Percentiles rank a stretch among this genome's conserved stretches.
phyloP scores from a whole-genome alignment of 2,888 invertebrate species.

The Microctonus hyperodae region DNA sequence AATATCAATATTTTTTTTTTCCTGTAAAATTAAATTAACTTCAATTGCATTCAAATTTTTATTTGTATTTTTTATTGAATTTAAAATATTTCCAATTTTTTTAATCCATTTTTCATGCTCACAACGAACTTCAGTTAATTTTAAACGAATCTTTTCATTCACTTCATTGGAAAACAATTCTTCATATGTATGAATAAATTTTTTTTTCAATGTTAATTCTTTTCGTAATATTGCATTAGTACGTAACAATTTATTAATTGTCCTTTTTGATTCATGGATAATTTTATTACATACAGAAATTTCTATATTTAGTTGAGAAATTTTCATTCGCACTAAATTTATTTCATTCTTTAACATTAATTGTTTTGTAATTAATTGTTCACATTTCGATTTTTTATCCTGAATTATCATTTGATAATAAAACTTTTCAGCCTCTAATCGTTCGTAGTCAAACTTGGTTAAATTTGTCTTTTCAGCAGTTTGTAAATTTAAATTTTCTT shows the following conservation, averaged over 20 bases:
- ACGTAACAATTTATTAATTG: neutral
- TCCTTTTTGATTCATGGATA: neutral
- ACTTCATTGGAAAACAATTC: neutral
- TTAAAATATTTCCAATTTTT: conserved; percentile 32
- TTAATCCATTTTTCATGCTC: conserved; percentile 38
- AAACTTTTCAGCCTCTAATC: conserved; percentile 38
- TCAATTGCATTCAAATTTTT: conserved; percentile 32
- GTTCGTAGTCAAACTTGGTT: conserved; percentile 39
- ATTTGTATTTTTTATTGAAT: conserved; percentile 30
- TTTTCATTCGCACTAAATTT: neutral
- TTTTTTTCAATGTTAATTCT: conserved; percentile 17
- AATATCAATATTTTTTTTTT: neutral
- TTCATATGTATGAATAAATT: neutral
- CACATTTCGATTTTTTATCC: conserved; percentile 4
- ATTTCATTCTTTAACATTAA: neutral
- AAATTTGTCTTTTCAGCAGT: conserved; percentile 34
- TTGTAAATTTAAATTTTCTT: conserved; percentile 25
- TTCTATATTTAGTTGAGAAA: neutral
- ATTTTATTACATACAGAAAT: neutral
- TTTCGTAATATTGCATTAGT: neutral
- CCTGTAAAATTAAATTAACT: conserved; percentile 29
- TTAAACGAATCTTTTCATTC: conserved; percentile 17
- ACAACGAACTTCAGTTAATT: conserved; percentile 16
- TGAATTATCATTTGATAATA: conserved; percentile 35
- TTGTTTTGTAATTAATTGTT: neutral